Percentiles rank a stretch among this genome's conserved stretches.
phyloP scores from a whole-genome alignment of 2,113 vertebrate species.

The Oreotragus oreotragus region DNA sequence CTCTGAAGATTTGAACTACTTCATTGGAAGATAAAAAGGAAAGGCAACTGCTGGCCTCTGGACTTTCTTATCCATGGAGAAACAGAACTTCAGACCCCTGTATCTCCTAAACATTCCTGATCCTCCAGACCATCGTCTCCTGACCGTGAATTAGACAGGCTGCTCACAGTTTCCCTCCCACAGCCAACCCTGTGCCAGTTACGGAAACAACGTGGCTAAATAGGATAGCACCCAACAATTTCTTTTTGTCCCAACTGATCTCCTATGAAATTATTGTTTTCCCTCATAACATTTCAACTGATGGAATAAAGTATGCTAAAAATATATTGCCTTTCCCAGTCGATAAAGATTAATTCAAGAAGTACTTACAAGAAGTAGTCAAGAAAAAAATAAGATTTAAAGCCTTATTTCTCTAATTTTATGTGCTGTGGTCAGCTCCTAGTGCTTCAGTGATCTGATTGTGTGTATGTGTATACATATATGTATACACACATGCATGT shows the following conservation, averaged over 20 bases:
- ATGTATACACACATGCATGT: not conserved
- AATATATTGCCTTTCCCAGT: not conserved
- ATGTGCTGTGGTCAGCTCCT: not conserved
- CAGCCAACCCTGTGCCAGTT: not conserved
- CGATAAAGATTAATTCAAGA: slow-evolving; percentile 24
- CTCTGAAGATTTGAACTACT: not conserved
- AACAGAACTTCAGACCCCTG: not conserved
- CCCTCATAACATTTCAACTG: not conserved
- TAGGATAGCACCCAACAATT: too few relatives aligned
- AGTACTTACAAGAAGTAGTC: slow-evolving; percentile 1
- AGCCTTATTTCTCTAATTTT: slow-evolving; percentile 29
- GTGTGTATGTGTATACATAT: not conserved
- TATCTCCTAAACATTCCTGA: not conserved
- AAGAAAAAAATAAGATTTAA: slow-evolving; percentile 52
- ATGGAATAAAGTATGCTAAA: not conserved
- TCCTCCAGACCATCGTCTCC: not conserved
- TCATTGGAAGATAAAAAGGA: not conserved
- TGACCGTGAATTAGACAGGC: not conserved
- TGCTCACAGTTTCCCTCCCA: not conserved
- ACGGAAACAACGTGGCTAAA: not conserved
- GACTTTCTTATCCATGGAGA: not conserved
- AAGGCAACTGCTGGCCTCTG: not conserved
- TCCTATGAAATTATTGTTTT: not conserved
- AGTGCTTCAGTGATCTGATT: not conserved
- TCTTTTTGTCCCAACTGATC: not conserved